Evolutionary conservation across 2,113 vertebrate species (phyloP), one percentile per base, ranked within the genome.

Genomic region (Sander vitreus): DNA sequence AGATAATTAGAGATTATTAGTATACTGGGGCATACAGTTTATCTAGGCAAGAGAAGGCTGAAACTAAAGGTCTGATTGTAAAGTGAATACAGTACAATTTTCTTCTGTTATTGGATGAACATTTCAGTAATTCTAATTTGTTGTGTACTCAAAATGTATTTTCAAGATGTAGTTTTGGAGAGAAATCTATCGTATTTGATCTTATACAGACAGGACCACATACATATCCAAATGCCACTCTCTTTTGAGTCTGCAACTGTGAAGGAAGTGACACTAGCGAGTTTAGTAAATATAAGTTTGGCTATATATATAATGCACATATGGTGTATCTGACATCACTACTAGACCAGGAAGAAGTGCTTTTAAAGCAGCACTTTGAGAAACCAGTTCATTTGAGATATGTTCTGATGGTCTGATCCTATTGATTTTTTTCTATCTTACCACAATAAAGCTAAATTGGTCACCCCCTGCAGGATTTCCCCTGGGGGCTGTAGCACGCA

Each of bases 361-460:
- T 68, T 71, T 63, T 47, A 36, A 33, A 39, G 14, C 15, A 53
- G 3, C 14, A 54, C 13, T 59, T 48, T 43, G 27, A 65, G 45
- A 21, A 53, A 23, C 1, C 4, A n/a, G 43, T 69, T 77, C 59
- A 33, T 14, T 0, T 57, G 3, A 21, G 23, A 64, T 15, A 64
- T 48, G 11, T 19, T 59, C 39, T 62, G 47, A 47, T 51, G 3
- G 68, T 63, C 57, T 48, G 18, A 16, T 58, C 21, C 11, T 47
- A 84, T 78, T 65, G 82, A 87, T 84, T 70, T 76, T 3, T 65
- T 51, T 23, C 25, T 45, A 55, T 11, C 27, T 39, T 50, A 36
- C 47, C 30, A 75, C 54, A 51, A 39, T 63, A 65, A 73, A 15
- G 11, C 15, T 55, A 71, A 69, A 53, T 60, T 70, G 43, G 50